phyloP scores from a whole-genome alignment of 1,140 invertebrate species.

The Agrilus planipennis region DNA sequence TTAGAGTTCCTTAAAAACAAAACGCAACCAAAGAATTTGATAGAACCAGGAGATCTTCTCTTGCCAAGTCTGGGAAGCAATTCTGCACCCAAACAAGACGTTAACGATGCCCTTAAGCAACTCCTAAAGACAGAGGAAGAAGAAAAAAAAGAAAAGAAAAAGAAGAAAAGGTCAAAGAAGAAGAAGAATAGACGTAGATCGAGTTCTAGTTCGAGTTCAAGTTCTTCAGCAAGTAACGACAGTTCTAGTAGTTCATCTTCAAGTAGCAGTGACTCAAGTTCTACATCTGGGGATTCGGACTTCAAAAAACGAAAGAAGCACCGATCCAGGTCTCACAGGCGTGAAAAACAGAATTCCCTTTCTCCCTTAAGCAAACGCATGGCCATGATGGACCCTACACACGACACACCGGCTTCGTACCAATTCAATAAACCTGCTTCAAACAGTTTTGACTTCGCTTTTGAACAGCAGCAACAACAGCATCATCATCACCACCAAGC shows the following conservation, averaged over 20 bases:
- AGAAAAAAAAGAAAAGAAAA: conserved; percentile 62
- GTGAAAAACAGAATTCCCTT: conserved; percentile 58
- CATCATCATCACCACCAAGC: too few species aligned
- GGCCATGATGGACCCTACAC: conserved; percentile 47
- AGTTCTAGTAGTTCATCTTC: conserved; percentile 38
- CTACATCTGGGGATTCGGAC: conserved; percentile 47
- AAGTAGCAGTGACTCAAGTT: conserved; percentile 45
- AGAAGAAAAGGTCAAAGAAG: conserved; percentile 55
- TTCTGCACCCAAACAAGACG: conserved; percentile 39
- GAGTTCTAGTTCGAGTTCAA: conserved; percentile 41
- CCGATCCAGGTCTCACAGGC: conserved; percentile 39
- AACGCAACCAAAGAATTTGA: conserved; percentile 42
- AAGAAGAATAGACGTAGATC: conserved; percentile 55
- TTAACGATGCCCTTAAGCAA: conserved; percentile 52
- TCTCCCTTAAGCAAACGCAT: conserved; percentile 70
- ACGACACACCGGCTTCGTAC: conserved; percentile 42
- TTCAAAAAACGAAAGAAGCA: conserved; percentile 49
- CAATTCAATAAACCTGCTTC: conserved; percentile 41
- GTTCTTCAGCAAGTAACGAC: conserved; percentile 47
- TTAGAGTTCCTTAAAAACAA: conserved; percentile 65
- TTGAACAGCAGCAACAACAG: too few species aligned
- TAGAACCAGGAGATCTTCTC: conserved; percentile 44
- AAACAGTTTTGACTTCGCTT: conserved; percentile 28
- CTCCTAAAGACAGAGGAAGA: conserved; percentile 41
- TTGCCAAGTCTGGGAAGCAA: conserved; percentile 37